Evolutionary conservation across 2,888 invertebrate species (phyloP).

Genomic region (Congeria kusceri): DNA sequence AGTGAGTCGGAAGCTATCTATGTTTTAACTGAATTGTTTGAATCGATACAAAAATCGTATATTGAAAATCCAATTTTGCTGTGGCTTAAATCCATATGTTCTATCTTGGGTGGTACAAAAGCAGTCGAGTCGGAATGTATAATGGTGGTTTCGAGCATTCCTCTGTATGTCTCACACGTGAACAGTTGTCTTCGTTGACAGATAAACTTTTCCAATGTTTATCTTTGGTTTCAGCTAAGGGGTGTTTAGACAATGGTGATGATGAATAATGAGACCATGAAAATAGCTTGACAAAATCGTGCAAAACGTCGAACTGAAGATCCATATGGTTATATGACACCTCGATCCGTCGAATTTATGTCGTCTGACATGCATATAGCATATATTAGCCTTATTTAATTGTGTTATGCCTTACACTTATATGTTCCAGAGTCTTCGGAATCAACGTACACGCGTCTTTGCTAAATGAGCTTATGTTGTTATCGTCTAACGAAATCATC

Average conservation of each 20-base stretch:
- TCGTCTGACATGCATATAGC: conserved; percentile 9
- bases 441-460: conserved; percentile 1
- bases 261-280: no score
- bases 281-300: neutral
- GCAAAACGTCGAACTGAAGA: neutral
- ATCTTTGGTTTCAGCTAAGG: no score
- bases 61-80: conserved; percentile 34
- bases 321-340: conserved; percentile 34
- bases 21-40: conserved; percentile 21
- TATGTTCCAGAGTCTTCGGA: conserved; percentile 18
- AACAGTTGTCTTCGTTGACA: no score
- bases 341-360: conserved; percentile 25
- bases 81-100: conserved; percentile 37
- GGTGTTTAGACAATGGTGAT: no score
- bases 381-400: conserved; percentile 31
- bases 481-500: conserved; percentile 30
- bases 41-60: conserved; percentile 12
- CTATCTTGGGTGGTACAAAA: conserved; percentile 26
- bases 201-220: no score
- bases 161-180: no score
- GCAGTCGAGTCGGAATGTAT: neutral
- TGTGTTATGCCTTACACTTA: conserved; percentile 18
- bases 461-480: conserved; percentile 18
- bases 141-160: no score
- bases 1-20: conserved; percentile 26